Percentiles rank a stretch among this genome's conserved stretches.
Evolutionary conservation across 2,888 invertebrate genomes (phyloP).

Genomic region (Chaetogeoica ovagalla): DNA sequence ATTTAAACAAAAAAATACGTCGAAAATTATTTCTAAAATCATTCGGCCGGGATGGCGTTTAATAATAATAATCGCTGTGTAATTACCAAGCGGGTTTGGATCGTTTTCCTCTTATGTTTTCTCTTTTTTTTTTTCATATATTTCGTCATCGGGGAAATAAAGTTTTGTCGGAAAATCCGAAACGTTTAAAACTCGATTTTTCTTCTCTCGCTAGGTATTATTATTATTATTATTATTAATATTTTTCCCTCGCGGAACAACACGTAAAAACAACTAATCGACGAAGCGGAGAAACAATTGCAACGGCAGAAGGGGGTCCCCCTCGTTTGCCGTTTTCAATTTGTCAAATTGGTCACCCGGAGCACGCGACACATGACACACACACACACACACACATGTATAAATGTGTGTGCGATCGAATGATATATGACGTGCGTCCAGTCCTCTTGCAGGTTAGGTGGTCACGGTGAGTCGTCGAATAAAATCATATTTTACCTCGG

Average conservation of each 20-base stretch:
- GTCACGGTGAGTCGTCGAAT: slow-evolving; percentile 43
- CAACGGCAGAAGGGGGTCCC: slow-evolving; percentile 5
- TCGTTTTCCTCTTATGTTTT: slow-evolving; percentile 26
- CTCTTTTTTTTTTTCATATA: slow-evolving; percentile 1
- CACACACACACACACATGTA: too few relatives aligned
- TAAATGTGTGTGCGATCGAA: too few relatives aligned
- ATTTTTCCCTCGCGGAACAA: too few relatives aligned
- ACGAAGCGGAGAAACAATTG: not conserved
- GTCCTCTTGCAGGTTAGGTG: not conserved
- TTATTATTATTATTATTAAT: too few relatives aligned
- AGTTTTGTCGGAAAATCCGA: slow-evolving; percentile 19
- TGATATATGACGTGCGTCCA: too few relatives aligned
- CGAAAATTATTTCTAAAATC: too few relatives aligned
- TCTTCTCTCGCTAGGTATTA: not conserved
- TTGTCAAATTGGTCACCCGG: slow-evolving; percentile 41
- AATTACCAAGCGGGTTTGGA: too few relatives aligned
- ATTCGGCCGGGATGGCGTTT: too few relatives aligned
- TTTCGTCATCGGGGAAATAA: not conserved
- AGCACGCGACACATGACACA: not conserved
- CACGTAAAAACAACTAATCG: not conserved
- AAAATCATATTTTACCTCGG: not conserved
- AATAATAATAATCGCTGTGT: too few relatives aligned
- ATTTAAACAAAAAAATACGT: too few relatives aligned
- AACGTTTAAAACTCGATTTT: slow-evolving; percentile 37
- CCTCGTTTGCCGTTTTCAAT: slow-evolving; percentile 34